Evolutionary conservation across 2,888 invertebrate species (phyloP).

Genomic region (Dolichomitus sp.): DNA sequence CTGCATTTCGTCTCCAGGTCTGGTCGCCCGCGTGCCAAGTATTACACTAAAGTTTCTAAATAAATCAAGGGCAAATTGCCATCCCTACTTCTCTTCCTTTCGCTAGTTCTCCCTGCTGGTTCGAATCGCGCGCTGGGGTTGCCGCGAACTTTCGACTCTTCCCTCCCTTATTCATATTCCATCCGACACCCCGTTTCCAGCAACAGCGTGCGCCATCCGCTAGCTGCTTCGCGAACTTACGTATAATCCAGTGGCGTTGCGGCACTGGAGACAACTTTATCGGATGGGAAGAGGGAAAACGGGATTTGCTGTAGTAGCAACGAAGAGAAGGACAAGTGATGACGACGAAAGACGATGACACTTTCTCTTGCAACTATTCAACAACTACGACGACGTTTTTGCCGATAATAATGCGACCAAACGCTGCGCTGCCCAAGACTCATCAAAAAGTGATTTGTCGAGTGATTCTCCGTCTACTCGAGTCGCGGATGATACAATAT

Average conservation of each 20-base stretch:
- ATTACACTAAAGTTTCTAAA: constrained; percentile 80
- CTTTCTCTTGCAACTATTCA: constrained; percentile 24
- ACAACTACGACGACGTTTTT: constrained; percentile 20
- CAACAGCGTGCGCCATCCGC: constrained; percentile 56
- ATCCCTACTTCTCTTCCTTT: constrained; percentile 58
- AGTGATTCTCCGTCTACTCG: constrained; percentile 10
- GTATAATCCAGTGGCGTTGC: constrained; percentile 71
- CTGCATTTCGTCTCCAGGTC: constrained; percentile 73
- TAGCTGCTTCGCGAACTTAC: constrained; percentile 64
- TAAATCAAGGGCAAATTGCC: constrained; percentile 81
- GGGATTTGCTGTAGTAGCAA: neutral
- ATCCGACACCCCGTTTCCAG: constrained; percentile 70
- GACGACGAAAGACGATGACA: constrained; percentile 2
- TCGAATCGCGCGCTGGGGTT: constrained; percentile 47
- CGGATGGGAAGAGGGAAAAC: constrained; percentile 5
- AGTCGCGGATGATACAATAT: constrained; percentile 15
- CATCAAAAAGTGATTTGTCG: constrained; percentile 50
- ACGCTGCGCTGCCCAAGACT: constrained; percentile 15
- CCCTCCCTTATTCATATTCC: constrained; percentile 73
- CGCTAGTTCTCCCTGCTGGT: constrained; percentile 27
- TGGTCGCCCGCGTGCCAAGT: constrained; percentile 65
- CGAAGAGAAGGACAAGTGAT: neutral
- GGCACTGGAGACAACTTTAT: constrained; percentile 50
- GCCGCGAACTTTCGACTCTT: constrained; percentile 76
- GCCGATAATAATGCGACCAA: constrained; percentile 28